These are phyloP conservation scores for Tethea ocularis DNA, from an alignment of 2,888 invertebrate species.

Conservation along the genomic window DNA sequence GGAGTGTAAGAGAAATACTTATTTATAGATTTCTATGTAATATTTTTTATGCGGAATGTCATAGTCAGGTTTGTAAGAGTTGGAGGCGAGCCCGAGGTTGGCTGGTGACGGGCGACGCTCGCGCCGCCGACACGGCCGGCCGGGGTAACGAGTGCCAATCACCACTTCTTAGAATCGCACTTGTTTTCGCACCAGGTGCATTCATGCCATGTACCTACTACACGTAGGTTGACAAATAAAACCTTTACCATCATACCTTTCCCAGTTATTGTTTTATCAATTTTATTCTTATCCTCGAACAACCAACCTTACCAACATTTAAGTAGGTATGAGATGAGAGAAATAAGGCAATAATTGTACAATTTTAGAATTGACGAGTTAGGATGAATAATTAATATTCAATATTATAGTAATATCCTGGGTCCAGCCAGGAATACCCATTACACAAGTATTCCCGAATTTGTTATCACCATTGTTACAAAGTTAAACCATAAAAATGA, in stretches of 20 bases:
- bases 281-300: neutral
- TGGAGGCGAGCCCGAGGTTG: slow-evolving; percentile 22
- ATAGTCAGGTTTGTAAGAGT: slow-evolving; percentile 5
- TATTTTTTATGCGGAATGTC: slow-evolving; percentile 1
- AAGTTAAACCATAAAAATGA: too few species aligned
- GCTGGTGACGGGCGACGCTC: slow-evolving; percentile 22
- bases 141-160: slow-evolving; percentile 57
- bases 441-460: too few species aligned
- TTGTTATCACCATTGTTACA: too few species aligned
- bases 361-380: too few species aligned
- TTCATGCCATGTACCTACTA: slow-evolving; percentile 36
- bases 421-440: too few species aligned
- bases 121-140: slow-evolving; percentile 24
- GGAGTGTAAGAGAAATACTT: neutral
- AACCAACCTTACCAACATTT: too few species aligned
- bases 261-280: slow-evolving; percentile 21
- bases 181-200: slow-evolving; percentile 67
- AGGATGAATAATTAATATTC: too few species aligned
- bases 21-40: neutral
- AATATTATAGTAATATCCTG: too few species aligned
- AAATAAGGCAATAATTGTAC: too few species aligned
- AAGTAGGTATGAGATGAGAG: too few species aligned
- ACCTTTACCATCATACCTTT: slow-evolving; percentile 18
- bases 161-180: slow-evolving; percentile 64
- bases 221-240: slow-evolving; percentile 38